phyloP scores from a whole-genome alignment of 2,888 invertebrate species.

The Hemaris fuciformis region DNA sequence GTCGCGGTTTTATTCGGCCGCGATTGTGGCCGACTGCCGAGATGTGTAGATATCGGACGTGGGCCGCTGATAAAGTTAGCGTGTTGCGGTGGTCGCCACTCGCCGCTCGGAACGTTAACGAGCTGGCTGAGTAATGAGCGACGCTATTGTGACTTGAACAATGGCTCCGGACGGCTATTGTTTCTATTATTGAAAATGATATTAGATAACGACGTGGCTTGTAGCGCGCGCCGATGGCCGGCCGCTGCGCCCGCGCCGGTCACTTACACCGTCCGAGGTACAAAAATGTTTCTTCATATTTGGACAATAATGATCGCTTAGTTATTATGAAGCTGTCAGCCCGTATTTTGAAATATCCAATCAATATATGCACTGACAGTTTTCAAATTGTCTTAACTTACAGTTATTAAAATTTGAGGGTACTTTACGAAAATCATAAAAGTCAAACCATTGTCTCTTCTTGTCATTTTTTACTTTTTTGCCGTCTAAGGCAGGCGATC shows the following conservation, averaged over 20 bases:
- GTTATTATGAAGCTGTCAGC: no score
- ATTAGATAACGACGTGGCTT: conserved; percentile 44
- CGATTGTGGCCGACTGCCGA: conserved; percentile 75
- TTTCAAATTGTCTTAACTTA: no score
- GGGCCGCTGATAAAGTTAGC: conserved; percentile 76
- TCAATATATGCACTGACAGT: no score
- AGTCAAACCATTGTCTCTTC: no score
- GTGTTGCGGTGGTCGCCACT: conserved; percentile 57
- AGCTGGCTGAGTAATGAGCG: conserved; percentile 76
- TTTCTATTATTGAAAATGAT: conserved; percentile 74
- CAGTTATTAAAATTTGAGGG: no score
- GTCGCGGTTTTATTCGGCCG: conserved; percentile 60
- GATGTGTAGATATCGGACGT: conserved; percentile 78
- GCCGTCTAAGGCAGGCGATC: no score
- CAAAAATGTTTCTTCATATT: conserved; percentile 16
- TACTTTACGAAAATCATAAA: no score
- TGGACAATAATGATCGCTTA: neutral
- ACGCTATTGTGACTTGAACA: conserved; percentile 75
- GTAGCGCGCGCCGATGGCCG: conserved; percentile 13
- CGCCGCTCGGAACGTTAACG: conserved; percentile 62
- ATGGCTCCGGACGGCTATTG: conserved; percentile 70
- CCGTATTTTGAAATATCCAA: no score
- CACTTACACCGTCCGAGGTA: conserved; percentile 15
- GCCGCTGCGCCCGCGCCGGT: neutral
- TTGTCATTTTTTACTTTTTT: no score